Percentiles rank a stretch among this genome's conserved stretches.
phyloP scores from a whole-genome alignment of 2,888 invertebrate species.

The Dendrolimus pini region DNA sequence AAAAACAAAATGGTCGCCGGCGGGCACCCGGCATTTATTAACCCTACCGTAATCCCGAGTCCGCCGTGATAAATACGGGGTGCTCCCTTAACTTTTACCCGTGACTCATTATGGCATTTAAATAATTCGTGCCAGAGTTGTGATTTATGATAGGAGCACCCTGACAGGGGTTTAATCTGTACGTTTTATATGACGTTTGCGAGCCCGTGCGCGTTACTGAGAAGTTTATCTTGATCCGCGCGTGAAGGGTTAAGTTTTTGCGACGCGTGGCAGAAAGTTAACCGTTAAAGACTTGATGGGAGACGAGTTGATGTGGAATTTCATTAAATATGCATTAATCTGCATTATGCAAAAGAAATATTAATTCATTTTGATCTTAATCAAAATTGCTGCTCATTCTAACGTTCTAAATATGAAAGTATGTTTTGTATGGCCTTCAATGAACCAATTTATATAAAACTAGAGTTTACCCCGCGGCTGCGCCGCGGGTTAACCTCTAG shows the following conservation, averaged over 20 bases:
- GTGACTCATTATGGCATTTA: conserved; percentile 74
- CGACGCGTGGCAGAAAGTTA: background rate
- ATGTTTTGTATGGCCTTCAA: too few species aligned
- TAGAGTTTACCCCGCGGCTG: too few species aligned
- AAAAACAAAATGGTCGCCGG: conserved; percentile 57
- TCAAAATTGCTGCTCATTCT: too few species aligned
- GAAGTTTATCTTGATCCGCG: conserved; percentile 16
- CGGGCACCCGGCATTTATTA: conserved; percentile 58
- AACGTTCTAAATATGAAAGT: too few species aligned
- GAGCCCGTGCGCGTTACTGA: conserved; percentile 19
- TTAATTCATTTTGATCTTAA: too few species aligned
- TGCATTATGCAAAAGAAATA: too few species aligned
- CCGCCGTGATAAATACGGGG: conserved; percentile 63
- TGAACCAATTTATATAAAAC: too few species aligned
- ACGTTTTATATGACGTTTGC: conserved; percentile 29
- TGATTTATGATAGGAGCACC: conserved; percentile 60
- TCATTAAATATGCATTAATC: too few species aligned
- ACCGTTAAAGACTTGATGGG: background rate
- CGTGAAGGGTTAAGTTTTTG: conserved; percentile 12
- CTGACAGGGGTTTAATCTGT: conserved; percentile 53
- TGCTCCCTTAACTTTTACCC: conserved; percentile 55
- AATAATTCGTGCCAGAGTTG: conserved; percentile 65
- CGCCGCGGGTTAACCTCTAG: too few species aligned
- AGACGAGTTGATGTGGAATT: too few species aligned
- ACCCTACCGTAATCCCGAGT: conserved; percentile 46